Evolutionary conservation across 2,888 invertebrate species (phyloP), one percentile per base, ranked within the genome.

Genomic region (Ophraella communa): DNA sequence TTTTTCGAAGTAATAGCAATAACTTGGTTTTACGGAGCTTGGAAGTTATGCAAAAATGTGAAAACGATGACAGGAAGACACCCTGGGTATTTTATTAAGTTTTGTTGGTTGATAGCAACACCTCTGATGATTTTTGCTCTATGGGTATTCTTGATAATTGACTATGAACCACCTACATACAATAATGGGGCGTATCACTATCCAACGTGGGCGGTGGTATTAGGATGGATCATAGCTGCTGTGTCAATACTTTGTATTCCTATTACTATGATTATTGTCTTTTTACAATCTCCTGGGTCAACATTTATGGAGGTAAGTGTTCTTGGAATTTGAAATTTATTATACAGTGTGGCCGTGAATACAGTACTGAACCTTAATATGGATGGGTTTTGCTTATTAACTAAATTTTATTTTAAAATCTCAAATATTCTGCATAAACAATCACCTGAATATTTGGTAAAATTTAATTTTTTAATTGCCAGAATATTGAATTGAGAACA

Each of bases 1-100:
- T 95, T 96, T 83, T 95, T 96, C 77, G 96, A 96, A 86, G 91
- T 95, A 54, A 91, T 95, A 58, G 96, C 92, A 7, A 89, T 96
- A 66, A 89, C 94, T 4, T 96, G 96, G 95, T 91, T 94, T 78
- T 96, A 96, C 78, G 96, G 96, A 35, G 91, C 92, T 0, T 88
- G 87, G 62, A 86, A 91, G 73, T 82, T 96, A 65, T 90, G 93
- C 5, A 88, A 87, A 75, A 94, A 96, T 79, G 89, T 96, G 11
- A 90, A 93, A 80, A 92, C 94, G 77, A 96, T 96, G 95, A 95
- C 95, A 27, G 94, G 94, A 72, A 85, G 86, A 30, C 85, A 87
- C 60, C 95, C 95, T 0, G 91, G 91, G 2, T 78, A 90, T 35
- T 96, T 94, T 81, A 91, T 95, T 78, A 88, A 91, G 71, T 88